Evolutionary conservation across 53 echinoderm and acorn worm genomes (phyloP).

Genomic region (Luidia sarsii): DNA sequence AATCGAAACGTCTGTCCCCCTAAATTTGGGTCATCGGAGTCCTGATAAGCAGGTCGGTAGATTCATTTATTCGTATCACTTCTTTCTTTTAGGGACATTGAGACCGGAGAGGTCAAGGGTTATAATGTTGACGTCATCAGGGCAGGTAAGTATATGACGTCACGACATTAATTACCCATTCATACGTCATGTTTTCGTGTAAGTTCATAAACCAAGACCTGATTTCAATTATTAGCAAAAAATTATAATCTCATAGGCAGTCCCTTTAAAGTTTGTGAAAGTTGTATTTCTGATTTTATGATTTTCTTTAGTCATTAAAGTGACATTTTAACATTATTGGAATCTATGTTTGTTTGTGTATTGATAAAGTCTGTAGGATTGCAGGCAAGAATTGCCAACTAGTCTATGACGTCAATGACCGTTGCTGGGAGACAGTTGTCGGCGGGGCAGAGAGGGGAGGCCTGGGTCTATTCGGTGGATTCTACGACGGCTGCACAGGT

Average conservation of each 20-base stretch:
- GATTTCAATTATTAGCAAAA: too few species aligned
- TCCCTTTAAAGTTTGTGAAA: too few species aligned
- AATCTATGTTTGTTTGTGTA: background rate
- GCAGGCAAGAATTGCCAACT: constrained; percentile 34
- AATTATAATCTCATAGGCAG: too few species aligned
- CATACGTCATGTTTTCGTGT: too few species aligned
- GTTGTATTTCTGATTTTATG: background rate
- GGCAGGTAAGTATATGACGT: constrained; percentile 29
- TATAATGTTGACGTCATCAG: constrained; percentile 57
- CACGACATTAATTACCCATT: too few species aligned
- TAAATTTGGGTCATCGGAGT: too few species aligned
- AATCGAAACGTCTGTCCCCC: too few species aligned
- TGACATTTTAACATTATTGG: background rate
- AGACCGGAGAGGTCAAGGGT: constrained; percentile 32
- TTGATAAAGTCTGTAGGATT: constrained; percentile 25
- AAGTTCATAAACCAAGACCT: too few species aligned
- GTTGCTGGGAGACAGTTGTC: constrained; percentile 27
- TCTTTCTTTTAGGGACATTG: constrained; percentile 19
- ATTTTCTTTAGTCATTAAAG: background rate
- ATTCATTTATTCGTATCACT: background rate
- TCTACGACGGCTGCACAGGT: constrained; percentile 58
- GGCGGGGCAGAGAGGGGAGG: constrained; percentile 1
- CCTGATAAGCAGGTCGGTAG: too few species aligned
- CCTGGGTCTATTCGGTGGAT: constrained; percentile 13
- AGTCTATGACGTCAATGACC: constrained; percentile 33